A percentile compares a stretch with the other conserved stretches of the same genome.
Evolutionary conservation across 2,113 vertebrate genomes (phyloP).

Genomic region (Caretta caretta): DNA sequence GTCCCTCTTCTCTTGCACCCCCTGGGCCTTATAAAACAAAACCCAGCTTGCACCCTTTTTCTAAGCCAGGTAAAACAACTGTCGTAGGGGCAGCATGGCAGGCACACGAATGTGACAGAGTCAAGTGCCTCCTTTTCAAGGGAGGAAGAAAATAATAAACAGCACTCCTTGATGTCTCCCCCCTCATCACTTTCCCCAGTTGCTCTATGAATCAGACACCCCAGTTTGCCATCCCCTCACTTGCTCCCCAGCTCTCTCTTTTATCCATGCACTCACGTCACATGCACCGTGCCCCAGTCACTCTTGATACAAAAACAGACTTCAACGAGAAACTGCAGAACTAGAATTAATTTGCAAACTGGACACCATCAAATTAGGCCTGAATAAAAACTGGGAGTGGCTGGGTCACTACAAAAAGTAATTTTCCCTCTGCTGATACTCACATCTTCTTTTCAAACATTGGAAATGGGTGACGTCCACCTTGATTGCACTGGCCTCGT

Average conservation of each 20-base stretch:
- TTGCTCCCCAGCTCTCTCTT: background rate
- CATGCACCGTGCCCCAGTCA: background rate
- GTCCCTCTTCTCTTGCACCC: background rate
- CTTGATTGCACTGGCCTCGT: too few species aligned
- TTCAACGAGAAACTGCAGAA: too few species aligned
- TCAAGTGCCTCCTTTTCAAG: slow-evolving; percentile 53
- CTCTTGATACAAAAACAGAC: background rate
- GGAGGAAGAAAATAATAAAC: background rate
- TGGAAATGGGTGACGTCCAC: too few species aligned
- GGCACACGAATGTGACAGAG: slow-evolving; percentile 66
- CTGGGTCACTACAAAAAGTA: too few species aligned
- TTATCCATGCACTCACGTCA: background rate
- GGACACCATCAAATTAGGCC: too few species aligned
- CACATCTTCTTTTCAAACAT: too few species aligned
- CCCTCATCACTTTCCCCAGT: background rate
- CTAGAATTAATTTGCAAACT: too few species aligned
- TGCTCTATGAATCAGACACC: slow-evolving; percentile 51
- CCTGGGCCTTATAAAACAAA: background rate
- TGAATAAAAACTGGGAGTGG: too few species aligned
- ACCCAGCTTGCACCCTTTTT: slow-evolving; percentile 49
- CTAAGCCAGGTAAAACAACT: slow-evolving; percentile 52
- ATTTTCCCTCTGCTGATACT: too few species aligned
- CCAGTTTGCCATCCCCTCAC: background rate
- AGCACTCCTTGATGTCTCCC: slow-evolving; percentile 50
- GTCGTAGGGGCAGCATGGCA: slow-evolving; percentile 23